A percentile compares a stretch with the other conserved stretches of the same genome.
phyloP scores from a whole-genome alignment of 2,113 vertebrate species.

The Vulpes lagopus region DNA sequence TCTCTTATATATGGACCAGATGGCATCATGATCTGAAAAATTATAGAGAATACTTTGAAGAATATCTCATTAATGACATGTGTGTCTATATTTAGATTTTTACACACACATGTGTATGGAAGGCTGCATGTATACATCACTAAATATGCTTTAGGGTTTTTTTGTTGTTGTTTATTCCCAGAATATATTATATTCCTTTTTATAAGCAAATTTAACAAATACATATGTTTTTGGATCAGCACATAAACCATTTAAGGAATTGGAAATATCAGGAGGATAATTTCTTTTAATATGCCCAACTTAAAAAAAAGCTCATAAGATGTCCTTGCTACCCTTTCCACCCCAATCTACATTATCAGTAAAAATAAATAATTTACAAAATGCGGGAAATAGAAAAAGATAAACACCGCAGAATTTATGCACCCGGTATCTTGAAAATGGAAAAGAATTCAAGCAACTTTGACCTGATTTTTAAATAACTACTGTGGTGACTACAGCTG shows the following conservation, averaged over 20 bases:
- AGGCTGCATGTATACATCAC: neutral
- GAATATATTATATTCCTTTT: slow-evolving; percentile 43
- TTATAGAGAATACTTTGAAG: neutral
- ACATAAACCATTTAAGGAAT: slow-evolving; percentile 22
- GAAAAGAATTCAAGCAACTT: slow-evolving; percentile 85
- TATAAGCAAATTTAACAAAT: slow-evolving; percentile 54
- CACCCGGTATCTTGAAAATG: slow-evolving; percentile 79
- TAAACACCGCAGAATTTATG: slow-evolving; percentile 69
- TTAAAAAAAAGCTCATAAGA: slow-evolving; percentile 44
- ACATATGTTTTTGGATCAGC: neutral
- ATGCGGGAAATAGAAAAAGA: slow-evolving; percentile 59
- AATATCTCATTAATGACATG: neutral
- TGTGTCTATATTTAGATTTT: slow-evolving; percentile 39
- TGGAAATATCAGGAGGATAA: slow-evolving; percentile 42
- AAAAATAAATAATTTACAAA: slow-evolving; percentile 64
- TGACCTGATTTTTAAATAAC: slow-evolving; percentile 89
- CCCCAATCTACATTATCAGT: slow-evolving; percentile 65
- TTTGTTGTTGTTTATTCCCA: slow-evolving; percentile 29
- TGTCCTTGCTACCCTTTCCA: neutral
- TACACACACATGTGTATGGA: neutral
- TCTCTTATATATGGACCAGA: slow-evolving; percentile 6
- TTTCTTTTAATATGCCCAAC: slow-evolving; percentile 30
- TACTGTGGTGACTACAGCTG: slow-evolving; percentile 86
- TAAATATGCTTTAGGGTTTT: slow-evolving; percentile 53
- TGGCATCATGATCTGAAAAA: slow-evolving; percentile 33